Conservation (phyloP, 2,888 invertebrate genomes). For the Tanytarsus gracilentus region DNA sequence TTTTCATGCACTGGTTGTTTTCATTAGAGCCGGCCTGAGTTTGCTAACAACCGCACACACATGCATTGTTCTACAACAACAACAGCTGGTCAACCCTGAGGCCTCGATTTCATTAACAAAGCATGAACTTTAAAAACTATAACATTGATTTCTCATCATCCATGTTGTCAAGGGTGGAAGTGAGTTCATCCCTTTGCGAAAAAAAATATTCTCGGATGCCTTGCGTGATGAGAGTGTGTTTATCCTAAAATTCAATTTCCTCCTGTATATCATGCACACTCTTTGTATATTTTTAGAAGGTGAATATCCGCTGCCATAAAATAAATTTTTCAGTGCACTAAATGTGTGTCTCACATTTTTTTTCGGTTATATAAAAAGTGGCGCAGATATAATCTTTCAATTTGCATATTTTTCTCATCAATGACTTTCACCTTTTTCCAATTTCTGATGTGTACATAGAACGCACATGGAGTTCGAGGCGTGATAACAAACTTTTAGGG, state of each 20-base stretch:
- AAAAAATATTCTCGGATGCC: neutral
- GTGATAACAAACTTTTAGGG: too few relatives aligned
- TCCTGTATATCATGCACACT: neutral
- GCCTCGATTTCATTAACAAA: constrained; percentile 1
- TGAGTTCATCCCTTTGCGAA: neutral
- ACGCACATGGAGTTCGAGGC: too few relatives aligned
- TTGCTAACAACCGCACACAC: too few relatives aligned
- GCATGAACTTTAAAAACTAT: neutral
- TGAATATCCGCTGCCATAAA: neutral
- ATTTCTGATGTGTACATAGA: too few relatives aligned
- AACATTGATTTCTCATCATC: neutral
- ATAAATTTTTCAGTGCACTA: neutral
- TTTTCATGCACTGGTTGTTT: constrained; percentile 3
- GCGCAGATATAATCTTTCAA: constrained; percentile 27
- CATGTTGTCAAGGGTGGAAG: neutral
- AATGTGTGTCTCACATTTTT: neutral
- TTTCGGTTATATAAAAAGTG: neutral
- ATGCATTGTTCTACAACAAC: neutral
- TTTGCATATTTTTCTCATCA: constrained; percentile 26
- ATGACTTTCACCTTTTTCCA: neutral
- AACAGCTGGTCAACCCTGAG: constrained; percentile 19
- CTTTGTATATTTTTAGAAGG: neutral
- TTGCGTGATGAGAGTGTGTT: constrained; percentile 9
- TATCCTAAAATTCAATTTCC: constrained; percentile 27
- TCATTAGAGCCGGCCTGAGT: too few relatives aligned